Evolutionary conservation across 1,140 invertebrate genomes (phyloP), one percentile per base, ranked within the genome.

Genomic region (Micrasema longulum): DNA sequence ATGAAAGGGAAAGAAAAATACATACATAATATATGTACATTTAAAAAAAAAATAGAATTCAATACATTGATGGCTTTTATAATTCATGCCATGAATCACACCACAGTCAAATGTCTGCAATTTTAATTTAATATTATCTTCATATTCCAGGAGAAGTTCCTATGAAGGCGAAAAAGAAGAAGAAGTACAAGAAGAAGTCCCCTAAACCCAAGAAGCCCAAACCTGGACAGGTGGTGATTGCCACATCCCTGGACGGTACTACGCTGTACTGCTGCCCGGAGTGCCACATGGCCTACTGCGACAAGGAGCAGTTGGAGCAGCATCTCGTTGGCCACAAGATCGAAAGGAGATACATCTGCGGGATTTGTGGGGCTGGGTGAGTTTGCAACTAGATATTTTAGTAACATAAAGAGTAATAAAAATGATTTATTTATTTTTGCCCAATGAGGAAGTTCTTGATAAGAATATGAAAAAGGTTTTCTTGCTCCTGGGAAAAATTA

Each of bases 181-280:
- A 92, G 82, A 92, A 91, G 72, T 91, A 91, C 79, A 92, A 92
- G 84, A 92, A 92, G 80, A 92, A 92, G 78, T 88, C 90, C n/a
- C 87, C 90, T 0, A 91, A 91, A 76, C 90, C 90, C 0, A 89
- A 90, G 73, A 88, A 89, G 73, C 90, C 90, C 2, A 90, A 90
- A 79, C 90, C 90, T 1, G 91, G 90, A 0, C 88, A 91, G 79
- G 90, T 93, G 1, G 87, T 89, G 73, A 92, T 93, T 41, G 89
- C 91, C 0, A 90, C 88, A 1, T 89, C 90, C 0, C 76, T 91
- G 0, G 91, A 93, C 79, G 92, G 92, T 10, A 89, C 90, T 1
- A 89, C 89, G 0, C 77, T 93, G 0, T 93, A 88, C 79, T 93
- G 92, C 79, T 93, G 92, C 79, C 92, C 92, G 0, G 90, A 93